phyloP scores from a whole-genome alignment of 2,797 vertebrate species.

The Pangasius sanitwongsei region DNA sequence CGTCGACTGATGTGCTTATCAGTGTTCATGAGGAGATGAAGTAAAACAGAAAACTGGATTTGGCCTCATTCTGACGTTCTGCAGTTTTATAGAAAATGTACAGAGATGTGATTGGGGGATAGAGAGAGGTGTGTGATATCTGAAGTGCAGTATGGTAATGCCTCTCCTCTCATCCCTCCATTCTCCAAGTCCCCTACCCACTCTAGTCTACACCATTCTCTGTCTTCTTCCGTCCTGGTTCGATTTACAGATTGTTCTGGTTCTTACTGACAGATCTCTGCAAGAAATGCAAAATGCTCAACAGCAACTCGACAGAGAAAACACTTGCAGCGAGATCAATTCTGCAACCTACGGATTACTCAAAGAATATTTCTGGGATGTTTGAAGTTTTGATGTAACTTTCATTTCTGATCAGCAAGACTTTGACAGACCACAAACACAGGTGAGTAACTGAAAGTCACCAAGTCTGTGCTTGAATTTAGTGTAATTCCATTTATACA shows the following conservation, averaged over 20 bases:
- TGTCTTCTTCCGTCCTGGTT: neutral
- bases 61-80: neutral
- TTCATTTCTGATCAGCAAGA: neutral
- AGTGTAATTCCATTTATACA: neutral
- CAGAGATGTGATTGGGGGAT: neutral
- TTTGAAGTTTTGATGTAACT: neutral
- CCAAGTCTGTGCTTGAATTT: neutral
- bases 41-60: neutral
- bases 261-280: no score
- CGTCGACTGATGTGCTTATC: neutral
- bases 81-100: neutral
- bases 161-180: constrained; percentile 32
- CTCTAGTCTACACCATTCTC: neutral
- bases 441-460: constrained; percentile 13
- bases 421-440: neutral
- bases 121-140: constrained; percentile 53
- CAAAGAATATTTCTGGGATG: neutral
- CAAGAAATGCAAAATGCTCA: neutral
- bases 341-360: neutral
- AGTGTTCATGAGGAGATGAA: constrained; percentile 4
- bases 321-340: neutral
- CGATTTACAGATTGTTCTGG: neutral
- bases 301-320: neutral
- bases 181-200: neutral
- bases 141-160: constrained; percentile 64